A percentile compares a stretch with the other conserved stretches of the same genome.
Conservation (phyloP, 2,888 invertebrate species). For the Lypha dubia region DNA sequence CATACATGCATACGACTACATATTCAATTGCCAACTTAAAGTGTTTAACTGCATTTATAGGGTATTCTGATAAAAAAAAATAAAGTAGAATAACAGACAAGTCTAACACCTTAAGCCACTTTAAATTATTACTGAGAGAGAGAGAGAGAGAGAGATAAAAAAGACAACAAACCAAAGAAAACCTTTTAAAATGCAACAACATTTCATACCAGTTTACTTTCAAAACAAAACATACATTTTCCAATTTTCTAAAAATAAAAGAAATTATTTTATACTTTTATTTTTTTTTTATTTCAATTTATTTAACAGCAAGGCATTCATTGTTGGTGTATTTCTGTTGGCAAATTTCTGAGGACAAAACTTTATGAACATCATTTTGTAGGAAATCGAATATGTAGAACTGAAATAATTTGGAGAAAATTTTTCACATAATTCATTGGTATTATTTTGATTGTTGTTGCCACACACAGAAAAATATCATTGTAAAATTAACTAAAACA, state of each 20-base stretch:
- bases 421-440: neutral
- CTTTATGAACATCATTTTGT: neutral
- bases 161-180: too few species aligned
- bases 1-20: neutral
- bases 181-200: neutral
- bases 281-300: neutral
- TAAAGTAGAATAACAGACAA: neutral
- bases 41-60: neutral
- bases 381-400: too few species aligned
- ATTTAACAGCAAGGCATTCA: too few species aligned
- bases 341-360: neutral
- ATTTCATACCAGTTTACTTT: conserved; percentile 3
- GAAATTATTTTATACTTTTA: neutral
- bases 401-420: neutral
- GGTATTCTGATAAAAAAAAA: conserved; percentile 8
- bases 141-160: too few species aligned
- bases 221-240: conserved; percentile 4
- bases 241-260: neutral
- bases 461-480: too few species aligned
- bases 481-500: too few species aligned
- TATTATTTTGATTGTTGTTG: neutral
- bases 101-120: conserved; percentile 12
- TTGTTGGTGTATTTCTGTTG: too few species aligned
- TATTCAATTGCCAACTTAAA: neutral
- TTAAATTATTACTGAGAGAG: conserved; percentile 1